Base-by-base conservation (phyloP, 2,888 invertebrate species). In the Athetis lepigone region DNA sequence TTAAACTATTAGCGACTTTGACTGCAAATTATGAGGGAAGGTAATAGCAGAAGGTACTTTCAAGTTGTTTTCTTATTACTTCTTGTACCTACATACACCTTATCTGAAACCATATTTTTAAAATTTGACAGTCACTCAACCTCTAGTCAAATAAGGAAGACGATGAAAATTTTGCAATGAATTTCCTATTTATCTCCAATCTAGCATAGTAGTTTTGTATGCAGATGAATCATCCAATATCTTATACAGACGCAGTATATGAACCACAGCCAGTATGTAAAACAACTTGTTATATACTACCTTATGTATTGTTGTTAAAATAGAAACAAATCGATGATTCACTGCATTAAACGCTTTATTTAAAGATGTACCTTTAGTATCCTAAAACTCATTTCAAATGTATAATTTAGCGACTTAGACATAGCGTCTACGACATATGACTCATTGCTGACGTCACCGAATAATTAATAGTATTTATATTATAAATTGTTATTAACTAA, bases 401-500 rank as follows among this genome's bases (percentile, higher is more conserved):
- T 56, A 52, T 61, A 62, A 68, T 75, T 63, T 54, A 56, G 60
- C 51, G 40, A 71, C 60, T 61, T 67, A 79, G 81, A 81, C 81
- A 59, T 54, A 40, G 50, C 42, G 81, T 80, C 79, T 78, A 46
- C 60, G 25, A 23, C n/a, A 4, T 16, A 65, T 84, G 81, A 82
- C 68, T 84, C 83, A 83, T 49, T 55, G 37, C 27, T 80, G 75
- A 74, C 67, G 68, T 80, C 73, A 83, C 27, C 27, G 21, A 42
- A 65, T 60, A 68, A 71, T 58, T 55, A 63, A 57, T 40, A n/a
- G n/a, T 36, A 40, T 45, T 66, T 64, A 74, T 64, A 62, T 66
- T 36, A 51, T 36, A 62, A 66, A 40, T 33, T 33, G 13, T 61
- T 50, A 61, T 54, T 13, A 33, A 33, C 33, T 13, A 13, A 33